phyloP scores from a whole-genome alignment of 2,113 vertebrate genomes.

The Emydura subglobosa region DNA sequence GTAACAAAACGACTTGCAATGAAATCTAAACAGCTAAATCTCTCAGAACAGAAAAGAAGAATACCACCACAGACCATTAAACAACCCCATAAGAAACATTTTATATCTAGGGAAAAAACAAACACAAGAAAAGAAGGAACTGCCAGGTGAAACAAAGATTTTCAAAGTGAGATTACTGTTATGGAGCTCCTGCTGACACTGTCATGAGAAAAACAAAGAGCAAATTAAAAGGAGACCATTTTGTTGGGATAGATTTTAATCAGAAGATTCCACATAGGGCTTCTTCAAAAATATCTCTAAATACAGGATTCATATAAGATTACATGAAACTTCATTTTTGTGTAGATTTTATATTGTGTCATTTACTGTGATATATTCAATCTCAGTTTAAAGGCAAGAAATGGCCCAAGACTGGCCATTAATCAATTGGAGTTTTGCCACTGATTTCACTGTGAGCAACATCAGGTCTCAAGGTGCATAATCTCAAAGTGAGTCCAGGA shows the following conservation, averaged over 20 bases:
- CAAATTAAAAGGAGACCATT: background rate
- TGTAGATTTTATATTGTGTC: background rate
- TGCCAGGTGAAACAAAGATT: background rate
- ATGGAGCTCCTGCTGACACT: background rate
- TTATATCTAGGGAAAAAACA: background rate
- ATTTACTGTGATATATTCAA: accelerated
- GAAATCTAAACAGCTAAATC: background rate
- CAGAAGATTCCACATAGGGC: background rate
- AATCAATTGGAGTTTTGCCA: background rate
- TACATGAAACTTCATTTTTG: background rate
- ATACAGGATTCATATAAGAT: background rate
- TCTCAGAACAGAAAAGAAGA: background rate
- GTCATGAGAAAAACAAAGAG: background rate
- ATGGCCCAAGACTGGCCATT: background rate
- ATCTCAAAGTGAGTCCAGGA: background rate
- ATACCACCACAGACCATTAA: background rate
- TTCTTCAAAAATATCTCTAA: background rate
- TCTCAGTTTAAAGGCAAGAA: background rate
- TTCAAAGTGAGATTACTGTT: background rate
- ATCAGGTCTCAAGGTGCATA: background rate
- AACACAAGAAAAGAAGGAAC: background rate
- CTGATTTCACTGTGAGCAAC: background rate
- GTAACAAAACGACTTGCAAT: background rate
- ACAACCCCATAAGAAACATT: background rate
- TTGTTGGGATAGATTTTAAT: background rate